phyloP scores from a whole-genome alignment of 2,888 invertebrate genomes.

The Atrina japonica region DNA sequence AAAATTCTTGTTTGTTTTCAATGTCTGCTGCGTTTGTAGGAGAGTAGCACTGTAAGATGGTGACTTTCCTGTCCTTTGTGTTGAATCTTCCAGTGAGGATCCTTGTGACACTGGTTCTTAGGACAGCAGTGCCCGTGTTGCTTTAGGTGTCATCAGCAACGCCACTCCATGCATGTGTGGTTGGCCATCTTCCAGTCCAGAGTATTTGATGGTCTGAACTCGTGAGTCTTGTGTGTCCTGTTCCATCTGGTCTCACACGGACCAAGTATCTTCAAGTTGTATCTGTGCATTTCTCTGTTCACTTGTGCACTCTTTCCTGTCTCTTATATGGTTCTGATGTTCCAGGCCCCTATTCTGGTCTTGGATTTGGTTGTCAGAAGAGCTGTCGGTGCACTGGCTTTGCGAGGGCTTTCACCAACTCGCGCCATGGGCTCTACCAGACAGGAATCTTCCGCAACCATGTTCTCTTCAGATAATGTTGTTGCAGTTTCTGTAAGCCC shows the following conservation, averaged over 20 bases:
- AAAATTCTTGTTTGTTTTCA: neutral
- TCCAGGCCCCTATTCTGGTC: constrained; percentile 32
- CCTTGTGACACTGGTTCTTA: constrained; percentile 26
- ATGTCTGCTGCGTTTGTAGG: constrained; percentile 11
- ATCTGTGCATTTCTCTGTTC: constrained; percentile 12
- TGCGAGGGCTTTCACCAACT: constrained; percentile 30
- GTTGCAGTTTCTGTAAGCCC: constrained; percentile 21
- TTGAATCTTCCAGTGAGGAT: neutral
- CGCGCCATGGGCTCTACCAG: constrained; percentile 27
- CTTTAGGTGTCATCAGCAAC: constrained; percentile 28
- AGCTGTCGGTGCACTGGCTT: constrained; percentile 25
- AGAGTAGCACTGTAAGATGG: constrained; percentile 19
- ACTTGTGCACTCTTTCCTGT: constrained; percentile 15
- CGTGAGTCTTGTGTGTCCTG: constrained; percentile 12
- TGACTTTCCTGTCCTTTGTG: constrained; percentile 18
- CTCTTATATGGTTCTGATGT: constrained; percentile 14
- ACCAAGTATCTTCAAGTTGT: neutral
- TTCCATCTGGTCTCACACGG: neutral
- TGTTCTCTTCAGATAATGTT: neutral
- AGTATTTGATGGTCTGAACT: constrained; percentile 26
- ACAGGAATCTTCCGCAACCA: constrained; percentile 12
- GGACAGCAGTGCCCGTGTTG: constrained; percentile 26
- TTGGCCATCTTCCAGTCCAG: constrained; percentile 26
- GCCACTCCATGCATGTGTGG: constrained; percentile 22
- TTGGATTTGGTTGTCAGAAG: constrained; percentile 25